These are phyloP conservation scores for human DNA, from an alignment of 2,113 vertebrate genomes.

Conservation along the genomic window GRCh38 chr6:36105001-36105500, in stretches of 20 bases:
- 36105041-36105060: background rate
- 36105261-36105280: background rate
- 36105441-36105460: background rate
- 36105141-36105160: background rate
- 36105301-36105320: background rate
- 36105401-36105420: background rate
- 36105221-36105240: background rate
- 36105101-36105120: background rate
- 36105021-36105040: background rate
- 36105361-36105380: background rate
- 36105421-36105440: slow-evolving; percentile 9
- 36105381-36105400: background rate
- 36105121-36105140: background rate
- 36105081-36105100: background rate
- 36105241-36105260: background rate
- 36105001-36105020: background rate
- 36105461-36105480: background rate
- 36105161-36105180: background rate
- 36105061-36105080: background rate
- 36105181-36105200: slow-evolving; percentile 16
- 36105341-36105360: background rate
- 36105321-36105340: background rate
- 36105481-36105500: background rate
- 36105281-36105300: background rate
- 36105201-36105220: background rate